Conservation (phyloP, 64 coral and sea anemone species). For the Stichodactyla helianthus region DNA sequence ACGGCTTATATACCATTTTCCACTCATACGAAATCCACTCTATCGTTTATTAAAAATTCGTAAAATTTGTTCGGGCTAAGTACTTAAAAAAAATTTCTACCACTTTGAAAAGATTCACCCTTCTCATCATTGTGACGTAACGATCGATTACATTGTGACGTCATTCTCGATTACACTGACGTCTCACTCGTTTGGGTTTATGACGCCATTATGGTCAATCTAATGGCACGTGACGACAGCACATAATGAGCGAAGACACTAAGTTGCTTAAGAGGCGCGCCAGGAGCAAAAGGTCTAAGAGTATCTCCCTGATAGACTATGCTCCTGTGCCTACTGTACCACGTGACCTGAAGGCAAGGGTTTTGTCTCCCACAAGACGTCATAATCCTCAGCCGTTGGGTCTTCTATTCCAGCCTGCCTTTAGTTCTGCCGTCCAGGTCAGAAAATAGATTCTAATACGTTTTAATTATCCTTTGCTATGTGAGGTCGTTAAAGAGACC, state of each 20-base stretch:
- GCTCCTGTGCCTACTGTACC: constrained; percentile 39
- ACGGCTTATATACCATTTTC: too few species aligned
- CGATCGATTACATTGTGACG: too few species aligned
- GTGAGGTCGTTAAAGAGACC: too few species aligned
- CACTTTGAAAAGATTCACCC: too few species aligned
- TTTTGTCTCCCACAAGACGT: constrained; percentile 49
- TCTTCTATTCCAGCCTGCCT: constrained; percentile 34
- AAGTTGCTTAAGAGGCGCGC: not conserved
- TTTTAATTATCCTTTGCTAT: not conserved
- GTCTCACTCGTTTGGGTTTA: not conserved
- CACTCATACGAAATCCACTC: too few species aligned
- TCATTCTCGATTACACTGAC: too few species aligned
- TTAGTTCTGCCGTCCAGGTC: constrained; percentile 35
- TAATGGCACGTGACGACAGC: not conserved
- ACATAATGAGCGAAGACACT: not conserved
- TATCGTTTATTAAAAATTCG: too few species aligned
- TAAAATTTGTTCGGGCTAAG: too few species aligned
- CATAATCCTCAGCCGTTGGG: constrained; percentile 56
- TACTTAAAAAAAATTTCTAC: too few species aligned
- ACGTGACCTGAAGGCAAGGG: constrained; percentile 41
- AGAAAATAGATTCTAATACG: not conserved
- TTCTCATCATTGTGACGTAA: too few species aligned
- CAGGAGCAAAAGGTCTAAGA: constrained; percentile 17
- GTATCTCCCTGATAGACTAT: constrained; percentile 53
- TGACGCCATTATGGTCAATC: not conserved